Conservation (phyloP, 2,888 invertebrate species). For the Formica aserva region DNA sequence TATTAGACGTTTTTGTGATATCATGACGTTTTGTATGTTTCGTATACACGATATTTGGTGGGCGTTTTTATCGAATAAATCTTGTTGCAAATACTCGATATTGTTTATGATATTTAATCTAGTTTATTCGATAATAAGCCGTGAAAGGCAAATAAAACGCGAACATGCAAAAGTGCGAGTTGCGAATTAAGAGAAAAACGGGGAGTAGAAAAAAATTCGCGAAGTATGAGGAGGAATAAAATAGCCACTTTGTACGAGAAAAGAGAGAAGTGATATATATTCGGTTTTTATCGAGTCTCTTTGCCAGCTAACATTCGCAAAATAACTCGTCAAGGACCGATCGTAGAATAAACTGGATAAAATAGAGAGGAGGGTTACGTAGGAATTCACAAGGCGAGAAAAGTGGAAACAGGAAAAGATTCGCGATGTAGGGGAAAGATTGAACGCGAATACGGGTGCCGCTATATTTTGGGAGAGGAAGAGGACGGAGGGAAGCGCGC, state of each 20-base stretch:
- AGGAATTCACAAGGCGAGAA: constrained; percentile 24
- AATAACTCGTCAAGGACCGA: constrained; percentile 9
- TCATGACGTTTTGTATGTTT: constrained; percentile 1
- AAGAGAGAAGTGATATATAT: constrained; percentile 6
- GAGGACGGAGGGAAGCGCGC: constrained; percentile 44
- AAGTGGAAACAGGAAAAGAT: constrained; percentile 46
- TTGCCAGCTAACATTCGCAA: constrained; percentile 2
- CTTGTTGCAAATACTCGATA: constrained; percentile 13
- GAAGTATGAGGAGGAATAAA: background rate
- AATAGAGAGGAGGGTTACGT: background rate
- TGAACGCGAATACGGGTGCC: constrained; percentile 59
- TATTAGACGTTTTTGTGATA: background rate
- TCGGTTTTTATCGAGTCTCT: constrained; percentile 36
- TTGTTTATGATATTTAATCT: constrained; percentile 33
- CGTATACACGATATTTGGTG: background rate
- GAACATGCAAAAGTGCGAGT: background rate
- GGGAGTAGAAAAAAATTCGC: constrained; percentile 9
- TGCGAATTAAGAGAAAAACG: constrained; percentile 11
- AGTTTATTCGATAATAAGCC: constrained; percentile 21
- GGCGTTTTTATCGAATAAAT: constrained; percentile 32
- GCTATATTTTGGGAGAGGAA: constrained; percentile 22
- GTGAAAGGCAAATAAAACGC: constrained; percentile 4
- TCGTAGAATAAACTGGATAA: constrained; percentile 30
- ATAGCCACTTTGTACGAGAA: background rate
- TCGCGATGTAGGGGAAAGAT: constrained; percentile 30